phyloP scores from a whole-genome alignment of 2,797 vertebrate genomes.

The Onychomys torridus region DNA sequence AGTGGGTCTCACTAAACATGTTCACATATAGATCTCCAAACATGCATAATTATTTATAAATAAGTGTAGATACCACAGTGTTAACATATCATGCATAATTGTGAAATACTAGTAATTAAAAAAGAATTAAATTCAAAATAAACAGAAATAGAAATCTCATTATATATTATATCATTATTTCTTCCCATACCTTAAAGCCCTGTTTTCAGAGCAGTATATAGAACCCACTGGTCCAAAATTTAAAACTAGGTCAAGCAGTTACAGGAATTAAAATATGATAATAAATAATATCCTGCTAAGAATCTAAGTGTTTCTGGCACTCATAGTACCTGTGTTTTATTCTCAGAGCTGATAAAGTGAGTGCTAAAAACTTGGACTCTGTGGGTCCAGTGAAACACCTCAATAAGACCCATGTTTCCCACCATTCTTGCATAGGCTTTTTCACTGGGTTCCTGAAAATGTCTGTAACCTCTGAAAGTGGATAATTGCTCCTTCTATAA shows the following conservation, averaged over 20 bases:
- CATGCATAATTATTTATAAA: background rate
- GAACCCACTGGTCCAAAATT: background rate
- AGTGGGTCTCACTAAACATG: background rate
- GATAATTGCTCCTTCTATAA: background rate
- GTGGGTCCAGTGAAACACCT: background rate
- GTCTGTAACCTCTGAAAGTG: background rate
- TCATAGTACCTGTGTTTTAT: background rate
- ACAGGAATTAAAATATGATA: background rate
- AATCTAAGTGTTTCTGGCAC: background rate
- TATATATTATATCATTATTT: constrained; percentile 1
- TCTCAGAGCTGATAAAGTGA: background rate
- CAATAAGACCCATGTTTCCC: background rate
- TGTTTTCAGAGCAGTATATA: background rate
- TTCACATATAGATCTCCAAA: background rate
- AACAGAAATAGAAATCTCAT: background rate
- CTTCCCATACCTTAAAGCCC: background rate
- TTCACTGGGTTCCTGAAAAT: constrained; percentile 19
- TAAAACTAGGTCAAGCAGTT: background rate
- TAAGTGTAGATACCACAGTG: background rate
- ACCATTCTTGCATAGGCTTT: background rate
- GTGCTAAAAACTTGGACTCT: background rate
- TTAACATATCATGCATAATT: background rate
- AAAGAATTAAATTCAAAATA: constrained; percentile 18
- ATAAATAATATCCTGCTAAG: background rate
- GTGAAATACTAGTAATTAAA: constrained; percentile 36